These are phyloP conservation scores for Aptenodytes patagonicus DNA, from an alignment of 2,113 vertebrate species.

Conservation along the genomic window DNA sequence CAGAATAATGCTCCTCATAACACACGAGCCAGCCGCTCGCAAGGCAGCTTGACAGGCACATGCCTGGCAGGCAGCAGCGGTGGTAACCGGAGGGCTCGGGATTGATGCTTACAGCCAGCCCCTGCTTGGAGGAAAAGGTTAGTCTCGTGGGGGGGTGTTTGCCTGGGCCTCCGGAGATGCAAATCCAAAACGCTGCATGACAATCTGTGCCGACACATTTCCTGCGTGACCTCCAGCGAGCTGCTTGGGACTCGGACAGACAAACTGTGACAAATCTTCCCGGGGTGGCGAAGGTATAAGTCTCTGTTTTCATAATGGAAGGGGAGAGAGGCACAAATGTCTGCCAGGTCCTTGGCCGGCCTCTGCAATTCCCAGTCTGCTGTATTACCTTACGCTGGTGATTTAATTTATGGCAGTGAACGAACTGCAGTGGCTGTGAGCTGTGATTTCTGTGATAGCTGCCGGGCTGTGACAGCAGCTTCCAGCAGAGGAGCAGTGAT, in stretches of 20 bases:
- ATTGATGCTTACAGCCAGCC: background rate
- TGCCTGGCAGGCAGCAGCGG: background rate
- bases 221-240: background rate
- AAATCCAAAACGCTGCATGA: background rate
- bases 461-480: background rate
- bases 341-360: background rate
- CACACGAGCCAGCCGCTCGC: accelerated
- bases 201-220: background rate
- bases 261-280: background rate
- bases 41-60: background rate
- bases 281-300: accelerated
- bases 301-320: background rate
- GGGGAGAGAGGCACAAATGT: background rate
- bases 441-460: background rate
- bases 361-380: background rate
- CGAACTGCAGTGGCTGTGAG: background rate
- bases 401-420: background rate
- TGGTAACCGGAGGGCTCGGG: background rate
- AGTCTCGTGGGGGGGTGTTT: accelerated
- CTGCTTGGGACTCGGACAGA: background rate
- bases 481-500: background rate
- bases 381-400: background rate
- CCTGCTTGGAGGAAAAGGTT: background rate
- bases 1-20: background rate
- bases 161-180: background rate